phyloP scores from a whole-genome alignment of 2,797 vertebrate species.

The Paedocypris micromegethes region DNA sequence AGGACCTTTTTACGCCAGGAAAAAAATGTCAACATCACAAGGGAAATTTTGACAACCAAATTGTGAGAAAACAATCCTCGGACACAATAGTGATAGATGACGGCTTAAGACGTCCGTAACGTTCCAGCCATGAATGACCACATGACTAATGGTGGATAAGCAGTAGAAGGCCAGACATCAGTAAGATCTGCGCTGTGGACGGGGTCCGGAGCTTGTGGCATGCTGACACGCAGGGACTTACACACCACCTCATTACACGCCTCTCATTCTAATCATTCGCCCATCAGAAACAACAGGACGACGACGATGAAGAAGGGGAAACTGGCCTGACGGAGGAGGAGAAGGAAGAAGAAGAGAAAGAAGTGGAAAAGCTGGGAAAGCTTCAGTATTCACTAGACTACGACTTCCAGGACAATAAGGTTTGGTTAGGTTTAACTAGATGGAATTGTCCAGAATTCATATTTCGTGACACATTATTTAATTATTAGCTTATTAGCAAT shows the following conservation, averaged over 20 bases:
- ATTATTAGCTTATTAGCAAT: too few species aligned
- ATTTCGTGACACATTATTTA: too few species aligned
- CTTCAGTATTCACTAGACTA: slow-evolving; percentile 95
- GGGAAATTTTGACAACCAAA: too few species aligned
- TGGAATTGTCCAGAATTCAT: neutral
- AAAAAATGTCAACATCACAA: too few species aligned
- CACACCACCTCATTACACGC: neutral
- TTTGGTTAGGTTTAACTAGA: slow-evolving; percentile 44
- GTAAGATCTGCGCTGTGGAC: slow-evolving; percentile 42
- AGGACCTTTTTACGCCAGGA: too few species aligned
- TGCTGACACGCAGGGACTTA: slow-evolving; percentile 59
- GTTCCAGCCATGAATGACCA: slow-evolving; percentile 44
- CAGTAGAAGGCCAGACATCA: slow-evolving; percentile 47
- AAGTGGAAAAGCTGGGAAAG: slow-evolving; percentile 91
- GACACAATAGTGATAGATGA: too few species aligned
- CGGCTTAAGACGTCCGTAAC: too few species aligned
- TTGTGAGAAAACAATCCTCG: too few species aligned
- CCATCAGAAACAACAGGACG: slow-evolving; percentile 79
- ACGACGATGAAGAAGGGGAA: slow-evolving; percentile 87
- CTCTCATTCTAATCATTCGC: neutral
- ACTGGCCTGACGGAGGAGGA: slow-evolving; percentile 90
- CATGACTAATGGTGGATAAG: slow-evolving; percentile 49
- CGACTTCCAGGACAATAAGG: slow-evolving; percentile 95
- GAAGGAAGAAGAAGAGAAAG: slow-evolving; percentile 92
- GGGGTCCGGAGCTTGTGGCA: slow-evolving; percentile 69